Evolutionary conservation across 2,797 vertebrate genomes (phyloP).

Genomic region (Scyliorhinus canicula): DNA sequence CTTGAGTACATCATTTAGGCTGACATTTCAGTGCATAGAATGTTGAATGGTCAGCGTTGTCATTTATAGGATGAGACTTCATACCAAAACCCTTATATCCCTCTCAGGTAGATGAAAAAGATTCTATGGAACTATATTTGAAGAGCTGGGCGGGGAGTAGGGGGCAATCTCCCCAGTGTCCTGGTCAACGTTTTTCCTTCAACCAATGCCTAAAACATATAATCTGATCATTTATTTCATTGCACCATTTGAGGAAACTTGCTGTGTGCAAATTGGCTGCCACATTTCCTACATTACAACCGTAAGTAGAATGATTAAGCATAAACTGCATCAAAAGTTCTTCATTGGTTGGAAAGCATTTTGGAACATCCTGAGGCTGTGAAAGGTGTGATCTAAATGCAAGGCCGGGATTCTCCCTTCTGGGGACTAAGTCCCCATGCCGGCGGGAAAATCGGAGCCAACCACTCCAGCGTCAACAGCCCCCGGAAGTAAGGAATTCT

Average conservation of each 20-base stretch:
- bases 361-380: not conserved
- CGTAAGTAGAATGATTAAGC: not conserved
- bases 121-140: not conserved
- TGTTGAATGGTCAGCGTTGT: not conserved
- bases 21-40: not conserved
- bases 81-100: not conserved
- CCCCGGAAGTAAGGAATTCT: too few relatives aligned
- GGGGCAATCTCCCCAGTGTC: not conserved
- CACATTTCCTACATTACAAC: not conserved
- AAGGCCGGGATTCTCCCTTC: too few relatives aligned
- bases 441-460: too few relatives aligned
- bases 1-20: not conserved
- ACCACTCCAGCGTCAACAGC: too few relatives aligned
- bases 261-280: not conserved
- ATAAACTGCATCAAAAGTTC: not conserved
- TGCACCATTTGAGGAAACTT: not conserved
- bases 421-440: too few relatives aligned
- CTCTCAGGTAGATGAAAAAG: not conserved
- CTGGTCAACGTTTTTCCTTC: not conserved
- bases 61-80: not conserved
- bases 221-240: not conserved
- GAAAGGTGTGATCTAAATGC: not conserved
- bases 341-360: not conserved
- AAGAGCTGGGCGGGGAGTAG: too few relatives aligned
- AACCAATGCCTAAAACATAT: too few relatives aligned